A percentile compares a stretch with the other conserved stretches of the same genome.
Conservation (phyloP, 2,888 invertebrate genomes). For the Drosophila testacea region DNA sequence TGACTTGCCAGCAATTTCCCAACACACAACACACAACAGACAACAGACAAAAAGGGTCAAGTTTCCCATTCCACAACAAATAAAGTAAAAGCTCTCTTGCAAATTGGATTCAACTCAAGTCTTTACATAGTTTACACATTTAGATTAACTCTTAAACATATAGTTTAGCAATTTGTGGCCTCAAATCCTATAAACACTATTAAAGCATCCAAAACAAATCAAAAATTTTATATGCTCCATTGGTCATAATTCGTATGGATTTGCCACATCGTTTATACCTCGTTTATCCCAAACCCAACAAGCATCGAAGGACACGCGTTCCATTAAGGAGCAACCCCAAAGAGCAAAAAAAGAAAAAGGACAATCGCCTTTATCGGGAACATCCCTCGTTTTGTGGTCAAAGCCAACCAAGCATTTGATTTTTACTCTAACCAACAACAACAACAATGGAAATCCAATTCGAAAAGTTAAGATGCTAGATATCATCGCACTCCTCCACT, state of each 20-base stretch:
- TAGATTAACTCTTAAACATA: conserved; percentile 9
- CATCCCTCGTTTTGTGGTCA: conserved; percentile 52
- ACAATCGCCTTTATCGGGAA: conserved; percentile 37
- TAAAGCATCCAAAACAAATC: conserved; percentile 41
- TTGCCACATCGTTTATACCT: conserved; percentile 69
- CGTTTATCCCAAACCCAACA: conserved; percentile 42
- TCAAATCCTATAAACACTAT: conserved; percentile 41
- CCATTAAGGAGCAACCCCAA: conserved; percentile 40
- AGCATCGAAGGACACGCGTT: not conserved
- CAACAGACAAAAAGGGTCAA: conserved; percentile 48
- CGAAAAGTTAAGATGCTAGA: conserved; percentile 53
- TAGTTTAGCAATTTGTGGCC: conserved; percentile 20
- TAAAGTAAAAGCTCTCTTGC: conserved; percentile 5
- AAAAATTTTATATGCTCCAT: conserved; percentile 53
- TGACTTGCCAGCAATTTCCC: conserved; percentile 46
- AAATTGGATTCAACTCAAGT: conserved; percentile 22
- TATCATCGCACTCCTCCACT: conserved; percentile 31
- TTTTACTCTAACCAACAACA: conserved; percentile 13
- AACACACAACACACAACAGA: conserved; percentile 10
- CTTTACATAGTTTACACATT: conserved; percentile 3
- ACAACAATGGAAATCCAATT: conserved; percentile 46
- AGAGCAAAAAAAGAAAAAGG: conserved; percentile 26
- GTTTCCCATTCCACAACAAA: not conserved
- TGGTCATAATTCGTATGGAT: conserved; percentile 49
- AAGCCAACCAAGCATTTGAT: conserved; percentile 23